A percentile compares a stretch with the other conserved stretches of the same genome.
Evolutionary conservation across 1,140 invertebrate genomes (phyloP).

Genomic region (Drosophila pectinifera): DNA sequence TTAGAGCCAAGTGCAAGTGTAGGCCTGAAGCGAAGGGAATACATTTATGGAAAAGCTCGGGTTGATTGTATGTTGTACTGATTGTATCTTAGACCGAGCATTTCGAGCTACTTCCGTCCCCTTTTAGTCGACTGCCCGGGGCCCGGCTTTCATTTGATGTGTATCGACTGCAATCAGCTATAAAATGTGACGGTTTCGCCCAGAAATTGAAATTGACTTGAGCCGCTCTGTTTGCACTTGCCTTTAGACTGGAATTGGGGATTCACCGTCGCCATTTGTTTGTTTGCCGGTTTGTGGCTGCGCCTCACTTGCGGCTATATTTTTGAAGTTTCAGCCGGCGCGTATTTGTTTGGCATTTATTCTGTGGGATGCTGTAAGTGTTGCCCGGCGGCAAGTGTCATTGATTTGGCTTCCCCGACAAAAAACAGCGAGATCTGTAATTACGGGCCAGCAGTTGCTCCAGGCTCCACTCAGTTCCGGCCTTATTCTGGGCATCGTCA

Average conservation of each 20-base stretch:
- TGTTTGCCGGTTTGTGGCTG: constrained; percentile 54
- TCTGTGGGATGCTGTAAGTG: constrained; percentile 20
- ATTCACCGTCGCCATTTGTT: constrained; percentile 26
- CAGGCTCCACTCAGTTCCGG: constrained; percentile 8
- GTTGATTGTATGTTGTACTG: constrained; percentile 13
- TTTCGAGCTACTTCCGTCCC: constrained; percentile 13
- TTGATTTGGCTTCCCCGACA: constrained; percentile 15
- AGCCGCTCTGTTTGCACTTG: constrained; percentile 62
- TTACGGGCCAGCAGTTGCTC: constrained; percentile 34
- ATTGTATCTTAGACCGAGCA: constrained; percentile 27
- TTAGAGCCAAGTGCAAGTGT: constrained; percentile 67
- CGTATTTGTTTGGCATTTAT: constrained; percentile 22
- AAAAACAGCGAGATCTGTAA: constrained; percentile 22
- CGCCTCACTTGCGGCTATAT: constrained; percentile 72
- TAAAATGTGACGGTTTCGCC: constrained; percentile 64
- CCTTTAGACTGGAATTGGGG: constrained; percentile 50
- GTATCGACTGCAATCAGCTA: constrained; percentile 74
- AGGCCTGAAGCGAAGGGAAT: constrained; percentile 33
- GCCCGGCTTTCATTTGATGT: constrained; percentile 65
- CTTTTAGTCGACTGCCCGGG: constrained; percentile 29
- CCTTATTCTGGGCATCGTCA: constrained; percentile 22
- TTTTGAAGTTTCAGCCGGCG: constrained; percentile 60
- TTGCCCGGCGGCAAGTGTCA: constrained; percentile 38
- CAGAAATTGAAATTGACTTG: constrained; percentile 64
- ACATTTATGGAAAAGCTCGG: constrained; percentile 32